Evolutionary conservation across 2,888 invertebrate genomes (phyloP).

Genomic region (Hoplodrina ambigua): DNA sequence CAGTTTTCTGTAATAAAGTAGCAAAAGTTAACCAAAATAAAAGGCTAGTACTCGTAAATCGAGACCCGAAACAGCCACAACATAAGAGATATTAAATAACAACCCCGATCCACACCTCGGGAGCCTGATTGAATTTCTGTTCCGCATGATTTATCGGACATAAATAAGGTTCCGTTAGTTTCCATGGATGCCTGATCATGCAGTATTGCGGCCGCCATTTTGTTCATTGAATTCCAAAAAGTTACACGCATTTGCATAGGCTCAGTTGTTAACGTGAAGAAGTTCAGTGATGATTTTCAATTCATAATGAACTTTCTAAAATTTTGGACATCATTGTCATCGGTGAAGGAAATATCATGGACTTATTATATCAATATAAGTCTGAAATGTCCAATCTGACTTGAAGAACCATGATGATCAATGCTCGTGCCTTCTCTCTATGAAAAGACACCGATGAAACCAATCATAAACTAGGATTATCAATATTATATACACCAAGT

Average conservation of each 20-base stretch:
- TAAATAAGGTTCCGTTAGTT: constrained; percentile 74
- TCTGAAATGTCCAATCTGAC: too few relatives aligned
- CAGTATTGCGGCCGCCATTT: constrained; percentile 60
- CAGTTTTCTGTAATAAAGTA: constrained; percentile 20
- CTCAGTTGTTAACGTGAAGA: too few relatives aligned
- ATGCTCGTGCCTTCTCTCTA: too few relatives aligned
- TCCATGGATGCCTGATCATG: constrained; percentile 67
- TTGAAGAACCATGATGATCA: too few relatives aligned
- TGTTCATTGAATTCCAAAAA: constrained; percentile 57
- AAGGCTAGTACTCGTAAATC: constrained; percentile 45
- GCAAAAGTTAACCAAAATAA: constrained; percentile 37
- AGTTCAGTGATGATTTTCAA: too few relatives aligned
- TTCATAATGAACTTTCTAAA: too few relatives aligned
- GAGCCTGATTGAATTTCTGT: constrained; percentile 82
- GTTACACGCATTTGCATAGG: constrained; percentile 18
- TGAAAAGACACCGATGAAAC: too few relatives aligned
- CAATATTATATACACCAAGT: too few relatives aligned
- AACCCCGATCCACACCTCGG: constrained; percentile 66
- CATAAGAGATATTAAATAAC: constrained; percentile 62
- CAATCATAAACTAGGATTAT: too few relatives aligned
- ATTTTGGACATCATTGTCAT: too few relatives aligned
- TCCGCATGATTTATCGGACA: constrained; percentile 80
- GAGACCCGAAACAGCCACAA: constrained; percentile 46
- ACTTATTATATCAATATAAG: too few relatives aligned
- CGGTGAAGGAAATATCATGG: too few relatives aligned